Evolutionary conservation across 2,113 vertebrate genomes (phyloP), one percentile per base, ranked within the genome.

Genomic region (Centropus bengalensis): DNA sequence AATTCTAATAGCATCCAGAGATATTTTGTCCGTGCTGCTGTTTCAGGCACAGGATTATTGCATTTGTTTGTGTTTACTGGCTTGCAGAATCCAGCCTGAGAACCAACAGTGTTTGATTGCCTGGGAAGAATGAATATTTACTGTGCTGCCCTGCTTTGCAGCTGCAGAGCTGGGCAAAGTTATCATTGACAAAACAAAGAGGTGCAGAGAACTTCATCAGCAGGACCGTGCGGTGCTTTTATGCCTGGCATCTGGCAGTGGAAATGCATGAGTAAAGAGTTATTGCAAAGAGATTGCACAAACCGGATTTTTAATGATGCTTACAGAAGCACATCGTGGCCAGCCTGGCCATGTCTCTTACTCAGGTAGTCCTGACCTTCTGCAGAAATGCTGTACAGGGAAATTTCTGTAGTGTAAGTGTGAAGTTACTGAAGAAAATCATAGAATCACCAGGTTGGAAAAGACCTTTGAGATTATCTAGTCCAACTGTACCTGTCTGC

Each of bases 81-180:
- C 55, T 89, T 60, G 22, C 62, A 87, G 81, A 82, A 33, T 33
- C 78, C 45, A 78, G 64, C 42, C 82, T 76, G 42, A 77, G 56
- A 94, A 64, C 10, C 40, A 64, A 51, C 84, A 32, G 55, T 70
- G 58, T 82, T n/a, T 59, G 70, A 74, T 47, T 59, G 59, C 59
- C 82, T 71, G 51, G 56, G 70, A 95, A 94, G 71, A 91, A 80
- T 87, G 89, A 91, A 63, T 94, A 77, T 94, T 94, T 76, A 59
- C 79, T 89, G 27, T 58, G 62, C 62, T 91, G 45, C 67, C 87
- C 74, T 89, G 59, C 76, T 88, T 38, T 55, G 33, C 80, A 86
- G 79, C 89, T 89, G 84, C 85, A 54, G 87, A 96, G 78, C 71
- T 83, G 60, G 88, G 76, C 13, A 5, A 81, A 78, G 93, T 87